phyloP scores from a whole-genome alignment of 2,797 vertebrate species.

The Sebastes baramenuke region DNA sequence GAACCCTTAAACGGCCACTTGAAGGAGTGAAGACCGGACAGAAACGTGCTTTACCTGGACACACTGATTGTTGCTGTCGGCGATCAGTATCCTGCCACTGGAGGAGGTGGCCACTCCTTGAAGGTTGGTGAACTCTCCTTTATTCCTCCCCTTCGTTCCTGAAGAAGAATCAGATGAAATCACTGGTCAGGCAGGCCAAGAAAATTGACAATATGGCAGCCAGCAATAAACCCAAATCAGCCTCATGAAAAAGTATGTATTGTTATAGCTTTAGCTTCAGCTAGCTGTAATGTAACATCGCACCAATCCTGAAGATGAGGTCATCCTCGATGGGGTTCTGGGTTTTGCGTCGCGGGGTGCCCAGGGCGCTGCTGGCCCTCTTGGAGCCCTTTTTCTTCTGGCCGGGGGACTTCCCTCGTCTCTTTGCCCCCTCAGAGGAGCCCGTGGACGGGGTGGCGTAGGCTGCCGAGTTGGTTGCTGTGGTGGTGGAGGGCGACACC shows the following conservation, averaged over 20 bases:
- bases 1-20: background rate
- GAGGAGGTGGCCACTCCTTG: constrained; percentile 95
- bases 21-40: fast-evolving
- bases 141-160: constrained; percentile 99
- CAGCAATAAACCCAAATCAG: background rate
- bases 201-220: background rate
- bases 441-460: constrained; percentile 81
- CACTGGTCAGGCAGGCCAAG: too few relatives aligned
- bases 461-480: constrained; percentile 80
- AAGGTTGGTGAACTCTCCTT: constrained; percentile 99
- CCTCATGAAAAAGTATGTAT: background rate
- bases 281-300: constrained; percentile 23
- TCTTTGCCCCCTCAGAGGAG: constrained; percentile 91
- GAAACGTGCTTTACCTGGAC: constrained; percentile 87
- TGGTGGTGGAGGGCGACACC: constrained; percentile 88
- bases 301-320: constrained; percentile 94
- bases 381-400: constrained; percentile 95
- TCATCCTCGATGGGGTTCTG: constrained; percentile 98
- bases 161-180: background rate
- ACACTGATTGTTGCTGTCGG: constrained; percentile 99
- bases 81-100: constrained; percentile 92
- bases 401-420: constrained; percentile 93
- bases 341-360: constrained; percentile 91
- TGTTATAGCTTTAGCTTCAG: background rate
- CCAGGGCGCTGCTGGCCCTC: constrained; percentile 94